Evolutionary conservation across 2,888 invertebrate species (phyloP).

Genomic region (Portevinia maculata): DNA sequence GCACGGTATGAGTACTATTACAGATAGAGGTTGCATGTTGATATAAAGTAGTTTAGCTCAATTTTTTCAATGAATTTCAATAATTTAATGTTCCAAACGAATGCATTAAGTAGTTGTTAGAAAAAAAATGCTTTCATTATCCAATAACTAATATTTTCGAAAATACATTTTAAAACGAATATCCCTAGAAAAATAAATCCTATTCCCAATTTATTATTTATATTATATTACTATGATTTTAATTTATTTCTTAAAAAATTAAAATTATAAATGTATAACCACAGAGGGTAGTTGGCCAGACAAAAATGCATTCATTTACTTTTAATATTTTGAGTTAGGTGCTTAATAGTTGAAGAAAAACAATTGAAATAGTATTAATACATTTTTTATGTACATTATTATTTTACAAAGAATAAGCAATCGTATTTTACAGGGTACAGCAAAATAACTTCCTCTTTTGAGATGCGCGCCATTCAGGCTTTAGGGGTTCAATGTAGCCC

Average conservation of each 20-base stretch:
- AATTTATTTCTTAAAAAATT: constrained; percentile 34
- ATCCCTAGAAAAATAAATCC: constrained; percentile 58
- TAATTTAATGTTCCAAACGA: constrained; percentile 48
- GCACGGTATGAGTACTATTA: constrained; percentile 54
- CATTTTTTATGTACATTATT: no score
- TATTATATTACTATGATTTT: constrained; percentile 22
- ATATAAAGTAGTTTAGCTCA: not conserved
- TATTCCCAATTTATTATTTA: constrained; percentile 22
- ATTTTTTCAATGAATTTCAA: constrained; percentile 27
- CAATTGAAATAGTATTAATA: not conserved
- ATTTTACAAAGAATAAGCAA: no score
- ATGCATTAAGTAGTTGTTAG: constrained; percentile 27
- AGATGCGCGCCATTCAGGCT: no score
- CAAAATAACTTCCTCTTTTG: no score
- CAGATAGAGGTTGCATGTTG: constrained; percentile 55
- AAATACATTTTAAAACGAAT: constrained; percentile 51
- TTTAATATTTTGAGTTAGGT: not conserved
- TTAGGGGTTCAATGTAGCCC: no score
- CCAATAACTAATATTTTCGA: constrained; percentile 40
- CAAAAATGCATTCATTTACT: constrained; percentile 14
- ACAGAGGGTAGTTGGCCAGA: constrained; percentile 57
- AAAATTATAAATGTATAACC: not conserved
- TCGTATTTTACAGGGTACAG: no score
- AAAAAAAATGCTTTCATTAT: constrained; percentile 68
- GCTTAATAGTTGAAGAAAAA: not conserved